phyloP scores from a whole-genome alignment of 2,797 vertebrate genomes.

The Xiphorhynchus erythropygius region DNA sequence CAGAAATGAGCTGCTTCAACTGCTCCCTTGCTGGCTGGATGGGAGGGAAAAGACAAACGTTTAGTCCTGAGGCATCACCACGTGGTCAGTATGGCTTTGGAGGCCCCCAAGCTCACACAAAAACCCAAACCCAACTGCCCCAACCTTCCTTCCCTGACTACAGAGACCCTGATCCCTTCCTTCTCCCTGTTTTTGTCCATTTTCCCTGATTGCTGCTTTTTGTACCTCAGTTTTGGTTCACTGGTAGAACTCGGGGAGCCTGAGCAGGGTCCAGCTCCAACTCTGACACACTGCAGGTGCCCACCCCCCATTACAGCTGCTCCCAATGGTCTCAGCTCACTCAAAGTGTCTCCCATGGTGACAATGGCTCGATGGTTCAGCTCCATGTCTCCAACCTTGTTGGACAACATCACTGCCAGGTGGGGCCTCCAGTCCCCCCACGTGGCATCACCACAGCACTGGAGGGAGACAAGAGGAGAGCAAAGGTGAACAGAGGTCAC shows the following conservation, averaged over 20 bases:
- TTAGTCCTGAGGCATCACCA: neutral
- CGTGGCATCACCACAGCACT: conserved; percentile 79
- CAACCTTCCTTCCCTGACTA: neutral
- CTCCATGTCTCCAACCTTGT: conserved; percentile 78
- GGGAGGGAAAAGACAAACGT: neutral
- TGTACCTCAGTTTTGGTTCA: neutral
- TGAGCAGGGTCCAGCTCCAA: neutral
- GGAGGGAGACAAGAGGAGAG: neutral
- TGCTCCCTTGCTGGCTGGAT: conserved; percentile 84
- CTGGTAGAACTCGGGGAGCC: neutral
- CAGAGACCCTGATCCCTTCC: neutral
- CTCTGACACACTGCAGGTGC: neutral
- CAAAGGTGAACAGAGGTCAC: neutral
- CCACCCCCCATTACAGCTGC: neutral
- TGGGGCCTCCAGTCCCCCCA: conserved; percentile 94
- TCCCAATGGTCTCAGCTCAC: conserved; percentile 66
- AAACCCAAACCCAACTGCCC: neutral
- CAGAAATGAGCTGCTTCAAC: conserved; percentile 89
- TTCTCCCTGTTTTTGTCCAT: neutral
- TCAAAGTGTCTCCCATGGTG: conserved; percentile 88
- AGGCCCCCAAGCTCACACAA: neutral
- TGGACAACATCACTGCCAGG: conserved; percentile 88
- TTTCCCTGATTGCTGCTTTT: neutral
- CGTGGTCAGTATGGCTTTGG: neutral
- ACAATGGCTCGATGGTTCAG: conserved; percentile 79